Evolutionary conservation across 2,113 vertebrate species (phyloP), one percentile per base, ranked within the genome.

Genomic region (Heterocephalus glaber): DNA sequence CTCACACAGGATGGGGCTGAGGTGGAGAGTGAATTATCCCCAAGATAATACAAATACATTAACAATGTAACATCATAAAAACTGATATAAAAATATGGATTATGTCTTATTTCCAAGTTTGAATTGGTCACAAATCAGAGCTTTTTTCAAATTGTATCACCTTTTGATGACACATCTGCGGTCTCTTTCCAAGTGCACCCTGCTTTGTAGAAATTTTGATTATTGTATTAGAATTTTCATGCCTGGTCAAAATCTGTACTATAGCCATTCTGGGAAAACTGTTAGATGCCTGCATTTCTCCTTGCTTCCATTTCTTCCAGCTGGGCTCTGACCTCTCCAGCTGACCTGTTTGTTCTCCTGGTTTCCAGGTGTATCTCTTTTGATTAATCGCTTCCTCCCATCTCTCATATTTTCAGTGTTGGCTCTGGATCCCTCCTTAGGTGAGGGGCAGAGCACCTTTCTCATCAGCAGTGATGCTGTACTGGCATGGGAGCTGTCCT

Each of bases 151-250:
- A 49, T n/a, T 63, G 5, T 77, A 13, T 76, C 63, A 52, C 60
- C 92, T 61, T 33, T n/a, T 76, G 56, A 85, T 17, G 35, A 70
- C 61, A 56, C 12, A 20, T 12, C 19, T 12, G n/a, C 38, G 30
- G 5, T 26, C 65, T 85, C 38, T 80, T 89, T 80, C 38, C 3
- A 83, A 74, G 33, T 61, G 88, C 68, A 87, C 54, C 7, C 77
- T 61, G 61, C 14, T 35, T 87, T 77, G 28, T 58, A 49, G 66
- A 84, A 89, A 52, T 70, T 63, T 70, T 77, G 35, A 30, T 81
- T 87, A 54, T 83, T 96, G 86, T 87, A 76, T 44, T 84, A 44
- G 47, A 56, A 92, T 86, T 76, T 33, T 90, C 88, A 20, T 14
- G 13, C 9, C 33, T 83, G 35, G 68, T 26, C 24, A 5, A 61